Percentiles rank a stretch among this genome's conserved stretches.
Conservation (phyloP, 2,888 invertebrate genomes). For the Hermodice carunculata region DNA sequence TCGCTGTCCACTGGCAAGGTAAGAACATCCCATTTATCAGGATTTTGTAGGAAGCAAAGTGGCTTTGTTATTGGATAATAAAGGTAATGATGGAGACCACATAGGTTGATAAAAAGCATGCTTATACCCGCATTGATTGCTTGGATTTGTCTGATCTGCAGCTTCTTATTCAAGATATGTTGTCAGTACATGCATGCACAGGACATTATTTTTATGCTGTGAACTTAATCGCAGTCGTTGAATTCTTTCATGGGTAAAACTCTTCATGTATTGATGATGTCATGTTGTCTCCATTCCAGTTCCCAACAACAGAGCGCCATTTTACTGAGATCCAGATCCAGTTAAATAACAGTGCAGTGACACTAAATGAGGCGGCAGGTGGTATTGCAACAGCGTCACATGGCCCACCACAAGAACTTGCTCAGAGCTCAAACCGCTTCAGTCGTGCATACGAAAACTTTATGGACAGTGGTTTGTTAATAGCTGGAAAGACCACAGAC, state of each 20-base stretch:
- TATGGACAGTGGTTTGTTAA: constrained; percentile 72
- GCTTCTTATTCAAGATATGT: no score
- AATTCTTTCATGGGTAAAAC: no score
- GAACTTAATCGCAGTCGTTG: no score
- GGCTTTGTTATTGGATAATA: background rate
- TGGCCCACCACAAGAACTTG: constrained; percentile 76
- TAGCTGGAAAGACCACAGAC: constrained; percentile 73
- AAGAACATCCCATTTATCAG: constrained; percentile 33
- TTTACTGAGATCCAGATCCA: constrained; percentile 83
- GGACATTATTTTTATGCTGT: no score
- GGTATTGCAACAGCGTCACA: constrained; percentile 84
- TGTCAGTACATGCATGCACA: no score
- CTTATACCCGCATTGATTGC: no score
- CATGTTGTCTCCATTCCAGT: constrained; percentile 72
- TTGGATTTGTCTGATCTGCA: background rate
- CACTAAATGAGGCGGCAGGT: constrained; percentile 85
- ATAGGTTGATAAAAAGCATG: no score
- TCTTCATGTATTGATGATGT: no score
- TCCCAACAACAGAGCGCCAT: constrained; percentile 75
- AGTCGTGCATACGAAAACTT: constrained; percentile 81
- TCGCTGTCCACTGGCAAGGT: constrained; percentile 72
- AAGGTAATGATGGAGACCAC: no score
- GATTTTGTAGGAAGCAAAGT: background rate
- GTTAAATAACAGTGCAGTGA: constrained; percentile 85
- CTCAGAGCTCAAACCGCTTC: constrained; percentile 83